phyloP scores from a whole-genome alignment of 2,797 vertebrate species.

The Xiphophorus birchmanni region DNA sequence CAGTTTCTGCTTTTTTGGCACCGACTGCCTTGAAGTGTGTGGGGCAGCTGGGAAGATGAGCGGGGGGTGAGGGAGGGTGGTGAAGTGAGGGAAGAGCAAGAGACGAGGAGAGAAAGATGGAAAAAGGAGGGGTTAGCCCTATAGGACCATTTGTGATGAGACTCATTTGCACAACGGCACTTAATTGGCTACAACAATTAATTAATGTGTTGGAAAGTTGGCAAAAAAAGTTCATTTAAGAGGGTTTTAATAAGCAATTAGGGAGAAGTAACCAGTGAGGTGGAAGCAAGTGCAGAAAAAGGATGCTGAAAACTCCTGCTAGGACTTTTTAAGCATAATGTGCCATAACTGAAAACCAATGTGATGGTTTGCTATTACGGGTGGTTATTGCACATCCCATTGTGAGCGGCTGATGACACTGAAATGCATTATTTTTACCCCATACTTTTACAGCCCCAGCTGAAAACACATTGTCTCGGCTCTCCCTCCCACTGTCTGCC shows the following conservation, averaged over 20 bases:
- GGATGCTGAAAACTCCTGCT: constrained; percentile 55
- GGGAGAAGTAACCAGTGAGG: constrained; percentile 73
- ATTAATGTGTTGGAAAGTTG: constrained; percentile 99
- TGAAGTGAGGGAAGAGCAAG: constrained; percentile 61
- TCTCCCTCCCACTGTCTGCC: constrained; percentile 72
- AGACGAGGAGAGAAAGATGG: constrained; percentile 61
- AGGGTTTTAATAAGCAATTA: constrained; percentile 76
- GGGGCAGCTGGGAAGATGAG: constrained; percentile 79
- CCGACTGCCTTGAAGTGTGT: constrained; percentile 73
- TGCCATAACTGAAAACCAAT: constrained; percentile 64
- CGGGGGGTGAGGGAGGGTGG: constrained; percentile 42
- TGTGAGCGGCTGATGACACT: constrained; percentile 66
- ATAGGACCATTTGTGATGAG: constrained; percentile 84
- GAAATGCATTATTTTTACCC: constrained; percentile 74
- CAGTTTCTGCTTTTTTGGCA: constrained; percentile 78
- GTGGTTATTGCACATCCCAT: constrained; percentile 66
- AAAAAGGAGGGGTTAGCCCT: constrained; percentile 72
- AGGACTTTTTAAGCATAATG: constrained; percentile 57
- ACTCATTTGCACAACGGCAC: constrained; percentile 98
- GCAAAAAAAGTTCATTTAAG: constrained; percentile 92
- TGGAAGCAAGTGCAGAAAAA: constrained; percentile 62
- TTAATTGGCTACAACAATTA: constrained; percentile 99
- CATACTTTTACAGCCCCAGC: constrained; percentile 73
- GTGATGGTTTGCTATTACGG: constrained; percentile 63
- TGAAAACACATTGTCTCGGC: constrained; percentile 72